Conservation (phyloP, 1,140 invertebrate genomes). For the Macrostomum lignano region DNA sequence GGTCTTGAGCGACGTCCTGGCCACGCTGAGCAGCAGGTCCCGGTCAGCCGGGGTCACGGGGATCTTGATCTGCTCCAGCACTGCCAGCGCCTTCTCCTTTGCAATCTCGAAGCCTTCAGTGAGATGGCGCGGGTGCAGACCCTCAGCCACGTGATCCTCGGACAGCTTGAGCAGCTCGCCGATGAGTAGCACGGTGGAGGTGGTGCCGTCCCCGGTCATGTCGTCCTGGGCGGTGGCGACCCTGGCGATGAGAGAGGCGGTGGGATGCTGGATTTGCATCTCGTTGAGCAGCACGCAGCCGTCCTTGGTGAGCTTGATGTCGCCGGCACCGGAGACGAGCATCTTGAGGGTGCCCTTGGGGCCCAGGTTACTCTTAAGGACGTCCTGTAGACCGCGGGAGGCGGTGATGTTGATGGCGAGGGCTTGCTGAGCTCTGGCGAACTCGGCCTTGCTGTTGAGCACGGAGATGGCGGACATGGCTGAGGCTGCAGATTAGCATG, state of each 20-base stretch:
- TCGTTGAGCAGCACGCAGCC: conserved; percentile 92
- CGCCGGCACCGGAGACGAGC: conserved; percentile 88
- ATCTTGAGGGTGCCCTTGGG: conserved; percentile 99
- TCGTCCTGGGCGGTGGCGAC: conserved; percentile 96
- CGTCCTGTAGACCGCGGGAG: conserved; percentile 87
- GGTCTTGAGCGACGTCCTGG: conserved; percentile 57
- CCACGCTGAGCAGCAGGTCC: conserved; percentile 50
- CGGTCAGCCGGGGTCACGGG: conserved; percentile 37
- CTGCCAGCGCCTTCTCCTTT: conserved; percentile 49
- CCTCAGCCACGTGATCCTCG: conserved; percentile 67
- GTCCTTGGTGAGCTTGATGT: conserved; percentile 98
- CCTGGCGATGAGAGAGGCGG: conserved; percentile 77
- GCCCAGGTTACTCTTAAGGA: conserved; percentile 85
- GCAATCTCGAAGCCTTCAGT: conserved; percentile 84
- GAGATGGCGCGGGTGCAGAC: conserved; percentile 64
- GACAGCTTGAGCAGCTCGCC: conserved; percentile 89
- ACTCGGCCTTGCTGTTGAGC: conserved; percentile 96
- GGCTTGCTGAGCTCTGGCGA: conserved; percentile 73
- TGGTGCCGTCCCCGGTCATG: conserved; percentile 89
- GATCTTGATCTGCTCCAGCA: conserved; percentile 8
- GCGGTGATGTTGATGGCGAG: conserved; percentile 81
- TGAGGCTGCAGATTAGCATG: too few relatives aligned
- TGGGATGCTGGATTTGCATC: conserved; percentile 99
- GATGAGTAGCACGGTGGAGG: conserved; percentile 82
- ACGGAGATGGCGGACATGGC: conserved; percentile 77